Conservation (phyloP, 2,888 invertebrate species). For the Parthenolecanium corni region DNA sequence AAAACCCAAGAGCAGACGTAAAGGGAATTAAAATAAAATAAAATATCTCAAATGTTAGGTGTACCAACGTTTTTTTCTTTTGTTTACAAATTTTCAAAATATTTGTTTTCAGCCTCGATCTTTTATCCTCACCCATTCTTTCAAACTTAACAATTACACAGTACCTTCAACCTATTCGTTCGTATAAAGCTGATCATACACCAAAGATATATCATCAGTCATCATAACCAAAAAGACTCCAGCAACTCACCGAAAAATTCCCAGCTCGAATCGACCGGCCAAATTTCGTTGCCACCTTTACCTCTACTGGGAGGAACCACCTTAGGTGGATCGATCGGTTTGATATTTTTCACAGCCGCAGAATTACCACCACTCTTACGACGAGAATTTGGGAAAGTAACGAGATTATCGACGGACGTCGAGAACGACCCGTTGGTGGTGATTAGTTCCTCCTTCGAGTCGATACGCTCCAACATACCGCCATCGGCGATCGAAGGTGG, state of each 20-base stretch:
- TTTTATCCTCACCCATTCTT: too few species aligned
- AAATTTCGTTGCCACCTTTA: slow-evolving; percentile 45
- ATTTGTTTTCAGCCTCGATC: too few species aligned
- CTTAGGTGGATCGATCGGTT: slow-evolving; percentile 60
- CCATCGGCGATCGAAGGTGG: slow-evolving; percentile 36
- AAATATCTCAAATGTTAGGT: too few species aligned
- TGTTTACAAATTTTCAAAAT: too few species aligned
- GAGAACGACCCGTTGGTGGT: slow-evolving; percentile 40
- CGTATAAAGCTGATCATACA: too few species aligned
- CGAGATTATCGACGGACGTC: slow-evolving; percentile 58
- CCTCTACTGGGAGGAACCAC: slow-evolving; percentile 40
- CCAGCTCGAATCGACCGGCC: slow-evolving; percentile 84
- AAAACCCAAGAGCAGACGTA: too few species aligned
- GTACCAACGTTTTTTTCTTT: too few species aligned
- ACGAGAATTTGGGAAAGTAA: slow-evolving; percentile 37
- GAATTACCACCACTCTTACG: slow-evolving; percentile 31
- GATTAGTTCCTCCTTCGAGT: slow-evolving; percentile 37
- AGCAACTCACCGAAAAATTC: slow-evolving; percentile 65
- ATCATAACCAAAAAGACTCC: slow-evolving; percentile 6
- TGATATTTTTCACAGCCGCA: slow-evolving; percentile 47
- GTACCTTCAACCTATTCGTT: too few species aligned
- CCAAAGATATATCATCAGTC: too few species aligned
- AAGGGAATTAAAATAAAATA: too few species aligned
- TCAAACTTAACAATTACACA: too few species aligned
- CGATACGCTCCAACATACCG: slow-evolving; percentile 40